These are phyloP conservation scores for Liparis tanakae DNA, from an alignment of 2,797 vertebrate species.

Conservation along the genomic window DNA sequence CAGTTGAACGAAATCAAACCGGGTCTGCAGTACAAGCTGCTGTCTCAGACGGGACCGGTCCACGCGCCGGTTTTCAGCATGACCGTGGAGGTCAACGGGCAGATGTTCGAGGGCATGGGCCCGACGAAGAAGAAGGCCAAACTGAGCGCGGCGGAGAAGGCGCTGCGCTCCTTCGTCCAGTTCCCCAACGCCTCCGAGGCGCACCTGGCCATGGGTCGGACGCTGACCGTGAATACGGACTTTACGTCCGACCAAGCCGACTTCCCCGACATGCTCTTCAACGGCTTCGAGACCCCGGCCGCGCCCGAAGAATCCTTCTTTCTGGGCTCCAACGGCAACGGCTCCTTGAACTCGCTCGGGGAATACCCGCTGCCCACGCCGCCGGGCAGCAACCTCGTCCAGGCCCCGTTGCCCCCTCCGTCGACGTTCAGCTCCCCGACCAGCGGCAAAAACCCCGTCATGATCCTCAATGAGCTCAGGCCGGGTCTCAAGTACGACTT, in stretches of 20 bases:
- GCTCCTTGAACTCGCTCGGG: conserved; percentile 86
- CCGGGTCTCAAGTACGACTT: conserved; percentile 97
- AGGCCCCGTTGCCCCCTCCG: conserved; percentile 86
- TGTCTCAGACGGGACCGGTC: conserved; percentile 95
- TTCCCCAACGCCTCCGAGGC: conserved; percentile 97
- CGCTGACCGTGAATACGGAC: conserved; percentile 92
- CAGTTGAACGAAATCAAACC: conserved; percentile 98
- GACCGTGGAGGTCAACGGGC: conserved; percentile 97
- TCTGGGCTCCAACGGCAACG: conserved; percentile 90
- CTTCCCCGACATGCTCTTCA: conserved; percentile 97
- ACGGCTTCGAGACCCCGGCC: conserved; percentile 93
- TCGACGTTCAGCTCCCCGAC: conserved; percentile 86
- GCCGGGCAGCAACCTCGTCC: conserved; percentile 84
- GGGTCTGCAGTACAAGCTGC: conserved; percentile 93
- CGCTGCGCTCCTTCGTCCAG: conserved; percentile 95
- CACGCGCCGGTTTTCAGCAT: conserved; percentile 97
- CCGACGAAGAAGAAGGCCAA: conserved; percentile 98
- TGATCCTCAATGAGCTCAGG: conserved; percentile 97
- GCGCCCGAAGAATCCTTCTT: conserved; percentile 88
- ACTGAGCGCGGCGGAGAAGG: conserved; percentile 94
- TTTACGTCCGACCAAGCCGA: conserved; percentile 98
- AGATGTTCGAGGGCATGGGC: conserved; percentile 95
- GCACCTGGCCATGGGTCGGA: conserved; percentile 96
- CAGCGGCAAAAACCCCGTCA: conserved; percentile 96
- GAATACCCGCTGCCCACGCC: conserved; percentile 87